These are phyloP conservation scores for Lycocerus yunnanus DNA, from an alignment of 2,888 invertebrate genomes.

Conservation along the genomic window DNA sequence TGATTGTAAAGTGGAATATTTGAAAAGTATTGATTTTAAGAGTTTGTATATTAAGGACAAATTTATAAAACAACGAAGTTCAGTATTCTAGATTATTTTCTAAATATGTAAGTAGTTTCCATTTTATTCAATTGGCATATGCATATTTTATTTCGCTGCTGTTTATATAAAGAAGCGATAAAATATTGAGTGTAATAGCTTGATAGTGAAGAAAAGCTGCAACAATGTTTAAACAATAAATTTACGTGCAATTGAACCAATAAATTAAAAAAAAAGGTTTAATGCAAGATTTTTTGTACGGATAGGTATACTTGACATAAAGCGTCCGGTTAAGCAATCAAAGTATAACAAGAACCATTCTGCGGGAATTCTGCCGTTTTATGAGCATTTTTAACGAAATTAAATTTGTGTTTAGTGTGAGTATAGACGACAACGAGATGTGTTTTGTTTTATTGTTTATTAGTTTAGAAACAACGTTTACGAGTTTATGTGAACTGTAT, in stretches of 20 bases:
- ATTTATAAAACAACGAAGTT: neutral
- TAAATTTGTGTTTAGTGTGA: slow-evolving; percentile 36
- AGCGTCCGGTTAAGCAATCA: slow-evolving; percentile 12
- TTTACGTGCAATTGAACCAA: neutral
- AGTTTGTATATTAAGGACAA: neutral
- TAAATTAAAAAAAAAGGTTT: neutral
- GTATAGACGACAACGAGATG: slow-evolving; percentile 35
- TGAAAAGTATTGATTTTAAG: neutral
- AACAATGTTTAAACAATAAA: neutral
- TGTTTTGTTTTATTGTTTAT: slow-evolving; percentile 37
- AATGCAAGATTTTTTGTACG: neutral
- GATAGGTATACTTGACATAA: slow-evolving; percentile 3
- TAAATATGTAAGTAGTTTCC: neutral
- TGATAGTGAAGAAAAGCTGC: neutral
- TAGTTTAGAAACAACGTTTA: slow-evolving; percentile 33
- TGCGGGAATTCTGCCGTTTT: slow-evolving; percentile 25
- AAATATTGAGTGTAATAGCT: neutral
- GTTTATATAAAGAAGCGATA: neutral
- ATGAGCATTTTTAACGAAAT: slow-evolving; percentile 34
- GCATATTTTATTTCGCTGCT: neutral
- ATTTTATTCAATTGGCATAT: neutral
- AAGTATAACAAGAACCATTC: slow-evolving; percentile 14
- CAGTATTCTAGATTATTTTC: neutral
- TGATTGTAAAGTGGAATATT: neutral
- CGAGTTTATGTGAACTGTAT: slow-evolving; percentile 26